Percentiles rank a stretch among this genome's conserved stretches.
These are phyloP conservation scores for Heliconius ismenius DNA, from an alignment of 2,888 invertebrate species.

Conservation along the genomic window DNA sequence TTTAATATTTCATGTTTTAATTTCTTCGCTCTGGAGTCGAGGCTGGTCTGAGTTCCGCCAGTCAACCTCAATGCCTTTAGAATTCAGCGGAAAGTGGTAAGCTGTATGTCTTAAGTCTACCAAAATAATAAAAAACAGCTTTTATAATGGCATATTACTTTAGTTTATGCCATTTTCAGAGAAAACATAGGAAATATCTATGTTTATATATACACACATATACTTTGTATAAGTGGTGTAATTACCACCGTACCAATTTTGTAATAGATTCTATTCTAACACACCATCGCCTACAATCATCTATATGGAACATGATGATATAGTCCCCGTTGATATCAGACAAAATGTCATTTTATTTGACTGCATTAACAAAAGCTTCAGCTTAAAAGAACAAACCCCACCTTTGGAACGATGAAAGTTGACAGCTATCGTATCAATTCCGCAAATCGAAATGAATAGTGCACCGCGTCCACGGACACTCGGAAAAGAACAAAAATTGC, in stretches of 20 bases:
- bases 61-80: no score
- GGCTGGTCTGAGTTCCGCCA: no score
- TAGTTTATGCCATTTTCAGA: no score
- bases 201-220: no score
- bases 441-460: conserved; percentile 62
- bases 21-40: no score
- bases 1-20: no score
- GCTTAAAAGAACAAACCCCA: conserved; percentile 46
- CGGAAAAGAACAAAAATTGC: conserved; percentile 55
- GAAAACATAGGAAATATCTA: no score
- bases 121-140: no score
- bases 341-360: conserved; percentile 13
- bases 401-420: conserved; percentile 44
- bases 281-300: not conserved
- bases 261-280: not conserved
- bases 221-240: no score
- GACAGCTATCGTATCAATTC: conserved; percentile 54
- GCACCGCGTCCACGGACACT: conserved; percentile 50
- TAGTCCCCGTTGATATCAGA: not conserved
- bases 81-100: no score
- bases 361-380: conserved; percentile 29
- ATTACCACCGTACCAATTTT: not conserved
- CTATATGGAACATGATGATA: not conserved
- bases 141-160: no score
- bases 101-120: no score